Evolutionary conservation across 2,113 vertebrate genomes (phyloP).

Genomic region (Chloropsis hardwickii): DNA sequence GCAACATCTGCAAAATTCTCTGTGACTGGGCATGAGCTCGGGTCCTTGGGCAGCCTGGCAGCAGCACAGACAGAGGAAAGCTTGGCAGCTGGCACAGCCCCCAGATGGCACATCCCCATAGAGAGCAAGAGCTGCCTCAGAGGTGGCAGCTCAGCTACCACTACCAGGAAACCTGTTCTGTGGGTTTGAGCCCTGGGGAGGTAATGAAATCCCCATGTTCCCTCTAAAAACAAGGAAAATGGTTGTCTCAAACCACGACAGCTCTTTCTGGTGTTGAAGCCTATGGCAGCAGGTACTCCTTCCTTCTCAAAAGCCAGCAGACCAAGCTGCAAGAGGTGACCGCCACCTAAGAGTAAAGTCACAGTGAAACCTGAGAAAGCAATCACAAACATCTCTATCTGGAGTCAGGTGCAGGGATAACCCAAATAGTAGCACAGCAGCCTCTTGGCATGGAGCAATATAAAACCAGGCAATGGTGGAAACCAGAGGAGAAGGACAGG

Average conservation of each 20-base stretch:
- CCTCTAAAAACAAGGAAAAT: background rate
- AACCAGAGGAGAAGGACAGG: background rate
- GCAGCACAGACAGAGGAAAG: fast-evolving
- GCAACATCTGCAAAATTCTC: background rate
- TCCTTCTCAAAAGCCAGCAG: background rate
- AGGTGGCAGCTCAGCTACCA: background rate
- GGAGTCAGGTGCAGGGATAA: background rate
- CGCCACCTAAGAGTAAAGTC: background rate
- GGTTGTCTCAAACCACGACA: background rate
- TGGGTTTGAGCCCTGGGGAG: fast-evolving
- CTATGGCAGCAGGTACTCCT: fast-evolving
- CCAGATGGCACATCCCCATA: background rate
- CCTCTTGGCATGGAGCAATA: fast-evolving
- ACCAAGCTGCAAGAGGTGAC: background rate
- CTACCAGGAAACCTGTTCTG: background rate
- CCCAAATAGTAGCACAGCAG: fast-evolving
- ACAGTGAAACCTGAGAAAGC: background rate
- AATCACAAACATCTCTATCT: background rate
- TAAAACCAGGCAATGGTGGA: background rate
- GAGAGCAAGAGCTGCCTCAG: background rate
- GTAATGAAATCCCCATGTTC: fast-evolving
- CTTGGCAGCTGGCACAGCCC: background rate
- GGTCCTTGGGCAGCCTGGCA: background rate
- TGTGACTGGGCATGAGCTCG: fast-evolving
- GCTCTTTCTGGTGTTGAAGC: background rate